Evolutionary conservation across 2,113 vertebrate genomes (phyloP).

Genomic region (Cyprinodon brontotheroides): DNA sequence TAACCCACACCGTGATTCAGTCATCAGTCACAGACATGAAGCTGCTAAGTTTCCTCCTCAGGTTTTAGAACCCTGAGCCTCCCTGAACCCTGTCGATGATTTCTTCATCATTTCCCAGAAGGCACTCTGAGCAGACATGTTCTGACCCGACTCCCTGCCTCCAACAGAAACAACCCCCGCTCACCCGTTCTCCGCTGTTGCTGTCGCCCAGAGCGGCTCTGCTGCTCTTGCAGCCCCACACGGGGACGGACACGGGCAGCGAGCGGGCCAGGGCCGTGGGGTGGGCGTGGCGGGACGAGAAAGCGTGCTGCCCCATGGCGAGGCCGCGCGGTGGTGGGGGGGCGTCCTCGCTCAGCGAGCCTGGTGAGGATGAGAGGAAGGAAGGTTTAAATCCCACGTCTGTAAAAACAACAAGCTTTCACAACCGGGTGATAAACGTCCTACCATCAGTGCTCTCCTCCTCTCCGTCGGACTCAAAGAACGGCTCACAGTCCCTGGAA

Average conservation of each 20-base stretch:
- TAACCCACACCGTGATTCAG: no score
- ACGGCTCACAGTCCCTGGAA: conserved; percentile 86
- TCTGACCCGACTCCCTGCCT: no score
- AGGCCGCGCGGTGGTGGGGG: conserved; percentile 76
- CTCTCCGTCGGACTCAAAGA: conserved; percentile 86
- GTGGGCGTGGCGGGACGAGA: conserved; percentile 69
- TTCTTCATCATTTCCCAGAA: no score
- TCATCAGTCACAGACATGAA: no score
- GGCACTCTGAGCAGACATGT: no score
- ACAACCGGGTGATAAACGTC: not conserved
- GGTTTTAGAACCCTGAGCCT: no score
- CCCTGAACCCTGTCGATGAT: no score
- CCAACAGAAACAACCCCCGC: not conserved
- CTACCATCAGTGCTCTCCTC: conserved; percentile 87
- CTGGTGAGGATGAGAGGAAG: conserved; percentile 30
- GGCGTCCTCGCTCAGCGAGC: conserved; percentile 86
- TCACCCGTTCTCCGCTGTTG: conserved; percentile 81
- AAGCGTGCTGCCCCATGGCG: conserved; percentile 66
- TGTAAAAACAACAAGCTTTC: not conserved
- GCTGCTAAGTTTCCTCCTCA: no score
- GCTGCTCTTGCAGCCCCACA: conserved; percentile 86
- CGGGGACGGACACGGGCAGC: conserved; percentile 87
- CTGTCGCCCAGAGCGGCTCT: conserved; percentile 80
- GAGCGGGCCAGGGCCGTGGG: conserved; percentile 85
- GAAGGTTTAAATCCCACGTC: no score